phyloP scores from a whole-genome alignment of 2,797 vertebrate species.

The Squalus acanthias region DNA sequence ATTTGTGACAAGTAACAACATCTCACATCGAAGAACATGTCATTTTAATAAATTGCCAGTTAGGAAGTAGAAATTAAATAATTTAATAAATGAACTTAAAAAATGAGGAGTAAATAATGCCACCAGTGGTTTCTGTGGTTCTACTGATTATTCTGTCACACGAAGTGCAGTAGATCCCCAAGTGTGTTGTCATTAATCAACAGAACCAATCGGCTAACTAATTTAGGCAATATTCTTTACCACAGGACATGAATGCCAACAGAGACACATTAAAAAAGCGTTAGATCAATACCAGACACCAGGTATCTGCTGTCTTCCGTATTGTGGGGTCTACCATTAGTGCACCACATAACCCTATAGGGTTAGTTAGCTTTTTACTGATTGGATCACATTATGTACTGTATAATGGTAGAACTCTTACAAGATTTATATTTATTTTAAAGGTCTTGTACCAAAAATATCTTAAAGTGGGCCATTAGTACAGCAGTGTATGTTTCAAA shows the following conservation, averaged over 20 bases:
- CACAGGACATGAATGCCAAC: conserved; percentile 76
- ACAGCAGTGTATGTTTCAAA: neutral
- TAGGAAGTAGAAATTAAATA: conserved; percentile 74
- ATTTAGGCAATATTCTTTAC: conserved; percentile 86
- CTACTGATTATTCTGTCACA: conserved; percentile 77
- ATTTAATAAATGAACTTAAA: conserved; percentile 85
- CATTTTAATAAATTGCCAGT: conserved; percentile 81
- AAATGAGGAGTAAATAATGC: conserved; percentile 65
- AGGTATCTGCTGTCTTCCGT: conserved; percentile 45
- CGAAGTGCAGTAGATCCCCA: conserved; percentile 72
- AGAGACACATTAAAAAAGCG: conserved; percentile 74
- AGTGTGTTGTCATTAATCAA: conserved; percentile 72
- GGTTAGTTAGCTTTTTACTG: neutral
- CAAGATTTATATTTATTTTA: neutral
- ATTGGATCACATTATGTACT: neutral
- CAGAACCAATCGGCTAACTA: conserved; percentile 85
- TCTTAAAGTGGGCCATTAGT: no score
- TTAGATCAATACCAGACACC: conserved; percentile 74
- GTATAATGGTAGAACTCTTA: neutral
- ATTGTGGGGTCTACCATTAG: neutral
- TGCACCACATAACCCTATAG: neutral
- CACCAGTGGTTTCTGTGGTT: conserved; percentile 56
- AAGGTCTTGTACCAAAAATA: neutral
- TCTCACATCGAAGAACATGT: conserved; percentile 77
- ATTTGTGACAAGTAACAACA: conserved; percentile 83